phyloP scores from a whole-genome alignment of 2,888 invertebrate species.

The Vesta saturnalis region DNA sequence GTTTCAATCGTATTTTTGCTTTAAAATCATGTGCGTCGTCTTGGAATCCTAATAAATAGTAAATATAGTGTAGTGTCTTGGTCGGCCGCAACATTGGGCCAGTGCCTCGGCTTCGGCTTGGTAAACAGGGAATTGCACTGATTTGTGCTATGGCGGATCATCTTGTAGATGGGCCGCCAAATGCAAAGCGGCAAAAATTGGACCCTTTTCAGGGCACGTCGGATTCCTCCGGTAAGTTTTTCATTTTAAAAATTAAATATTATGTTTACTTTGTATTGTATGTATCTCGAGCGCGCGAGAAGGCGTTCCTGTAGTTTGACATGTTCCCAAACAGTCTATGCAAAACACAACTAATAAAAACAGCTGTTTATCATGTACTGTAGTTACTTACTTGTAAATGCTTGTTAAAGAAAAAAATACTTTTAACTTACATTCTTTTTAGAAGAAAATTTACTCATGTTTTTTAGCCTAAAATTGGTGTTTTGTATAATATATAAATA shows the following conservation, averaged over 20 bases:
- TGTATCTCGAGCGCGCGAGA: slow-evolving; percentile 56
- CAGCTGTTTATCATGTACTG: slow-evolving; percentile 46
- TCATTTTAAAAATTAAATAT: slow-evolving; percentile 18
- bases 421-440: neutral
- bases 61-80: slow-evolving; percentile 59
- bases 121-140: slow-evolving; percentile 68
- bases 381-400: slow-evolving; percentile 11
- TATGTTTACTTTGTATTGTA: slow-evolving; percentile 47
- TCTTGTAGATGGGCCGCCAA: slow-evolving; percentile 94
- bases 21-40: slow-evolving; percentile 62
- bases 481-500: slow-evolving; percentile 44
- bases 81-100: slow-evolving; percentile 61
- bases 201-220: slow-evolving; percentile 85
- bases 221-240: slow-evolving; percentile 79
- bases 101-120: slow-evolving; percentile 72
- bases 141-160: slow-evolving; percentile 85
- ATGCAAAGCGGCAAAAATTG: slow-evolving; percentile 91
- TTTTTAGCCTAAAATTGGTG: slow-evolving; percentile 10
- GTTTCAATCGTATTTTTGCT: slow-evolving; percentile 59
- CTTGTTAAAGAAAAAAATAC: neutral
- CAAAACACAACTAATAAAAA: slow-evolving; percentile 49
- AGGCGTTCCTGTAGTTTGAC: slow-evolving; percentile 55
- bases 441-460: neutral
- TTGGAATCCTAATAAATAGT: slow-evolving; percentile 61
- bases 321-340: slow-evolving; percentile 47